Evolutionary conservation across 64 coral and sea anemone genomes (phyloP), one percentile per base, ranked within the genome.

Genomic region (Actinia equina): DNA sequence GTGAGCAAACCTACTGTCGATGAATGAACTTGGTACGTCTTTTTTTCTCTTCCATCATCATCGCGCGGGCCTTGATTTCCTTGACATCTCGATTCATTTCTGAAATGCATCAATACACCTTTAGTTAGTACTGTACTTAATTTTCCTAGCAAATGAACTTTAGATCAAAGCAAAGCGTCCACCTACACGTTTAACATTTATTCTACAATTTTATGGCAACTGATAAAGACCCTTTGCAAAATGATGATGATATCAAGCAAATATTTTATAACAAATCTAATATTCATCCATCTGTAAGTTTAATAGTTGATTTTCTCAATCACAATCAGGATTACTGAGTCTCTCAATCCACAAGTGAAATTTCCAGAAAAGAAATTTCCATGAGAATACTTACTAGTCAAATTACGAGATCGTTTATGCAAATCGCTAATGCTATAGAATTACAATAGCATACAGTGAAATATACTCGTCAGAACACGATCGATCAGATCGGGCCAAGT

Each of bases 351-450:
- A 7, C 14, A 30, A 74, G 69, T 74, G 69, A 74, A 74, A 30
- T 74, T 74, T 74, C 69, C 41, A 74, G 69, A 74, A 74, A 30
- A 49, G 4, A 49, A 49, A 49, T 49, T 49, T 6, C 42, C 10
- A 30, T 74, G 69, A 27, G 10, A 41, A 6, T 26, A 49, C 30
- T 37, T 37, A 74, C 49, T 81, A 81, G 78, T 49, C 78, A 81
- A 81, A 81, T 52, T 81, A 81, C 44, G 52, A 23, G 78, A 81
- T 81, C 49, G 52, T 16, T 17, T 52, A 49, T 81, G 77, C 78
- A 52, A 22, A 52, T 81, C 30, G 41, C 3, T 49, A n/a, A 41
- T 20, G 78, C 44, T 81, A 22, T 81, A 74, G 78, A 20, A 81
- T 81, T 49, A 81, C 78, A 17, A 49, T 81, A 20, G 78, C 78